Evolutionary conservation across 2,797 vertebrate species (phyloP).

Genomic region (Enteromius afrohamiltoni): DNA sequence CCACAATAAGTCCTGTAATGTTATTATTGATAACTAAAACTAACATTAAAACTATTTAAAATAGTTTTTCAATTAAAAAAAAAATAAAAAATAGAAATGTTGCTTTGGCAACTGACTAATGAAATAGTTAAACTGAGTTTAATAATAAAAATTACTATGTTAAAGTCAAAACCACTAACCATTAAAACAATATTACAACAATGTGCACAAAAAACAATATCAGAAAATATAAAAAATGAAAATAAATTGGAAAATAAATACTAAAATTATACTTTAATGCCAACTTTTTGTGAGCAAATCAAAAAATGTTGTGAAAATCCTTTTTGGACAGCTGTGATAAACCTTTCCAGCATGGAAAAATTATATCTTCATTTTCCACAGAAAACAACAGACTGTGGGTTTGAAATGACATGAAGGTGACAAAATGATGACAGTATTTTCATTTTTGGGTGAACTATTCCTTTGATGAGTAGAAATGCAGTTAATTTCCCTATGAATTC

Average conservation of each 20-base stretch:
- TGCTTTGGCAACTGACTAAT: too few relatives aligned
- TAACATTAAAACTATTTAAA: neutral
- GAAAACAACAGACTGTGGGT: neutral
- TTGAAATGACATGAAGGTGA: slow-evolving; percentile 14
- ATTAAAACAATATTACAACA: too few relatives aligned
- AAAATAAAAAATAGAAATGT: too few relatives aligned
- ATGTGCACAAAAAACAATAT: too few relatives aligned
- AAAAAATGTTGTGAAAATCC: neutral
- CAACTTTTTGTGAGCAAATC: neutral
- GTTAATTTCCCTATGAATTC: neutral
- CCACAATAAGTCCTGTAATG: neutral
- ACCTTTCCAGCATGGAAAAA: neutral
- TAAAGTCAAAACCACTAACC: too few relatives aligned
- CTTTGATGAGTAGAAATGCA: neutral
- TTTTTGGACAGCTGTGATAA: neutral
- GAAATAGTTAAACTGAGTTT: too few relatives aligned
- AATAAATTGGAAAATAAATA: too few relatives aligned
- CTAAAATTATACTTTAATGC: neutral
- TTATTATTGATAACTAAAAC: neutral
- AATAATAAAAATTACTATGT: too few relatives aligned
- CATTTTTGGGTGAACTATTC: slow-evolving; percentile 14
- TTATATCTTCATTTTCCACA: neutral
- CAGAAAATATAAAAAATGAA: too few relatives aligned
- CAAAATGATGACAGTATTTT: slow-evolving; percentile 1
- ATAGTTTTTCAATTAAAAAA: neutral